These are phyloP conservation scores for Monodelphis domestica DNA, from an alignment of 2,797 vertebrate genomes.

Conservation along the genomic window DNA sequence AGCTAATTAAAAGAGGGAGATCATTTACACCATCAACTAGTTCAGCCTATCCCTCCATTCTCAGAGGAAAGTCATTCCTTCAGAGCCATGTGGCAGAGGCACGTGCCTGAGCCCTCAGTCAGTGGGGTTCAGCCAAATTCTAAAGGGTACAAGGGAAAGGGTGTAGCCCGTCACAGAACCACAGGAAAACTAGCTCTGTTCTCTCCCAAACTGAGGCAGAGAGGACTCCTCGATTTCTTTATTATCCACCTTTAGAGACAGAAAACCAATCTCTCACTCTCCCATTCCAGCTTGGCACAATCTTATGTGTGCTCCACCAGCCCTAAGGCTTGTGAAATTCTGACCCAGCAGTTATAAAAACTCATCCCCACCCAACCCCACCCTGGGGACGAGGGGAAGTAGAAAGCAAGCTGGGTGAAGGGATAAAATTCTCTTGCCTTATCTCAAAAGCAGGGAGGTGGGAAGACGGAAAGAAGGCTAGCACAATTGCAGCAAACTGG, in stretches of 20 bases:
- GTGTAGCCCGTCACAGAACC: constrained; percentile 7
- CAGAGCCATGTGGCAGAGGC: not conserved
- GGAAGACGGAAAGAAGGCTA: not conserved
- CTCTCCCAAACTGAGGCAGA: not conserved
- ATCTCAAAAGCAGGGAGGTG: not conserved
- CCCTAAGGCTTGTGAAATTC: constrained; percentile 2
- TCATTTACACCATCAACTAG: not conserved
- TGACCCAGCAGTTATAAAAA: constrained; percentile 23
- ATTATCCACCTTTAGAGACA: not conserved
- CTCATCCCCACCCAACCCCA: not conserved
- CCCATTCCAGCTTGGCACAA: not conserved
- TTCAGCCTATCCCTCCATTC: not conserved
- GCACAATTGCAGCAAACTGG: not conserved
- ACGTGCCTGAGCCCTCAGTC: not conserved
- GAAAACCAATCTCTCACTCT: not conserved
- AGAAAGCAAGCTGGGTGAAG: not conserved
- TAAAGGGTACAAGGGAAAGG: not conserved
- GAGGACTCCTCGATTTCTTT: not conserved
- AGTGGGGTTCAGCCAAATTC: not conserved
- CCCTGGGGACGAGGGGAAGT: not conserved
- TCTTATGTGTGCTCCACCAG: not conserved
- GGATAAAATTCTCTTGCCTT: not conserved
- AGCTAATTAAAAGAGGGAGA: not conserved
- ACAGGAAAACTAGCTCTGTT: not conserved
- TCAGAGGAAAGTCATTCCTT: not conserved